Base-by-base conservation (phyloP, 2,113 vertebrate species). In the Aphyosemion australe region DNA sequence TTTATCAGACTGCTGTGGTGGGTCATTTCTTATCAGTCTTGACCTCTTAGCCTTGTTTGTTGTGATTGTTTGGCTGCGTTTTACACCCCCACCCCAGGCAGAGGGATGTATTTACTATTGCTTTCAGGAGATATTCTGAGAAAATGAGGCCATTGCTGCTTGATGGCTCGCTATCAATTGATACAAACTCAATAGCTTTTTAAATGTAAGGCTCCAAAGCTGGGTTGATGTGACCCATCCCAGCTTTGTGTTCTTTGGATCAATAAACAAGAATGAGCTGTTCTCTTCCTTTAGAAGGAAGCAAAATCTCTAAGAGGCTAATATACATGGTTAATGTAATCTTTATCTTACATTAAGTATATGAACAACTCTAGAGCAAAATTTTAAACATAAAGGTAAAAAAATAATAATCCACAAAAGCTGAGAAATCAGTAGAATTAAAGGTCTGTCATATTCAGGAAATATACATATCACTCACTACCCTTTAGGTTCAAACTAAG, bases 181-280 rank as follows among this genome's bases (percentile, higher is more conserved):
- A 57, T 12, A 12, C 50, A 80, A 75, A 75, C 61, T 79, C 60
- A 75, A 78, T 74, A 77, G 50, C 53, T 56, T 81, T 52, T 80
- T 37, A 7, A 37, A 51, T 68, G 75, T 67, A 64, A 74, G 32
- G 26, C 57, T 68, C 79, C 49, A 65, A 26, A 63, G 69, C 57
- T 50, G 61, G 71, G 71, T 58, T 74, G 49, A 61, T 32, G 53
- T 75, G 74, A 69, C 46, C 70, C 14, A 37, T 47, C 31, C 48
- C 73, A 57, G 56, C 61, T 54, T 47, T 6, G 20, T 69, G 60
- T 67, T 34, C 56, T 79, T 59, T 26, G 47, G 53, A 76, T 74
- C 71, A 63, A 64, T 77, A 8, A 49, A 20, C 16, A 43, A 67
- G 70, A 79, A 74, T 43, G 13, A 18, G 26, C n/a, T 19, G 8